Conservation (phyloP, 2,113 vertebrate genomes). For the Hipposideros armiger region DNA sequence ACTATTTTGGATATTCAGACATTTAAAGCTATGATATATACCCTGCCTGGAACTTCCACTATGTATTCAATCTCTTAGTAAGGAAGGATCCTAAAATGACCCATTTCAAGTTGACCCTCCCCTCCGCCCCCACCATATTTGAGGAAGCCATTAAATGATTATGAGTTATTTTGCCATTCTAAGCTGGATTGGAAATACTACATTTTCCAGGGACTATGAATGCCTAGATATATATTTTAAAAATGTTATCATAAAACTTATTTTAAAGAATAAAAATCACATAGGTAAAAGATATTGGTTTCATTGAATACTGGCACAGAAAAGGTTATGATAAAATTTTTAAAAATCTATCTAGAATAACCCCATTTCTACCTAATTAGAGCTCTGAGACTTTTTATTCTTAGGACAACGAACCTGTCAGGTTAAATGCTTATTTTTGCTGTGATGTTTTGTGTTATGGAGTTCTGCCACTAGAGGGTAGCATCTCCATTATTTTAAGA, state of each 20-base stretch:
- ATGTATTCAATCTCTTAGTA: not conserved
- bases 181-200: constrained; percentile 12
- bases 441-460: not conserved
- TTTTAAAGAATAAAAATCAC: not conserved
- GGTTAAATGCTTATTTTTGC: not conserved
- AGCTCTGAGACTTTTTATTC: not conserved
- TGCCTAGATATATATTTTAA: not conserved
- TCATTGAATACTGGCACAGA: not conserved
- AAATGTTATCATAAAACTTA: not conserved
- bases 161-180: not conserved
- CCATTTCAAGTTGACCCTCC: not conserved
- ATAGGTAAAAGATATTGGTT: not conserved
- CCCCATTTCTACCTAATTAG: not conserved
- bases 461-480: constrained; percentile 59
- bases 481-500: constrained; percentile 26
- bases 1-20: constrained; percentile 27
- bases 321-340: not conserved
- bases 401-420: not conserved
- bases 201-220: not conserved
- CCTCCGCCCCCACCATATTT: not conserved
- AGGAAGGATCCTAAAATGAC: not conserved
- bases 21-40: not conserved
- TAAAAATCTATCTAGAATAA: constrained; percentile 12
- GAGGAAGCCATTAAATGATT: not conserved
- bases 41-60: not conserved